A percentile compares a stretch with the other conserved stretches of the same genome.
Evolutionary conservation across 2,797 vertebrate species (phyloP).

Genomic region (Propithecus perrieri): DNA sequence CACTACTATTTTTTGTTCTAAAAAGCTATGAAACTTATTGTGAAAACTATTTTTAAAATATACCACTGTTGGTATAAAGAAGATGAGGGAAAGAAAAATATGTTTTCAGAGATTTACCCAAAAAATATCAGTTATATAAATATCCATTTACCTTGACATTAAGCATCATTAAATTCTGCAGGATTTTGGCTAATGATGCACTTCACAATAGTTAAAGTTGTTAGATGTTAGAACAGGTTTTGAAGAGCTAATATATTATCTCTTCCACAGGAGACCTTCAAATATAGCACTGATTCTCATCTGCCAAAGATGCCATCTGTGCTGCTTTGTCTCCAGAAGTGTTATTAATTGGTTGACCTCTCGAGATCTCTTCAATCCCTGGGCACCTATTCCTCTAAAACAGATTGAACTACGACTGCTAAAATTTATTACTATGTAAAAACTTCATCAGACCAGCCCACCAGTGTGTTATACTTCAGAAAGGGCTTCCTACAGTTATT

Average conservation of each 20-base stretch:
- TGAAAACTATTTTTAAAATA: constrained; percentile 69
- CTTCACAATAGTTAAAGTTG: background rate
- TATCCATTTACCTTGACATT: background rate
- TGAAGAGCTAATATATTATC: background rate
- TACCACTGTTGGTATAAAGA: background rate
- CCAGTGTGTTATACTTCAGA: background rate
- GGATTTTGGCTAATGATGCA: background rate
- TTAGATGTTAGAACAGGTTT: background rate
- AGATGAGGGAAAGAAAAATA: background rate
- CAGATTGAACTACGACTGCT: background rate
- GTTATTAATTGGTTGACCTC: background rate
- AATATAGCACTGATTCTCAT: background rate
- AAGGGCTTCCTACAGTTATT: background rate
- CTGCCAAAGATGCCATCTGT: background rate
- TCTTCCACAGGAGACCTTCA: background rate
- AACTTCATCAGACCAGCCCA: background rate
- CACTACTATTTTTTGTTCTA: constrained; percentile 63
- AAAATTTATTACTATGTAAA: background rate
- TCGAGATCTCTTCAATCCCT: background rate
- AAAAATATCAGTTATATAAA: background rate
- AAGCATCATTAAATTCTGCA: background rate
- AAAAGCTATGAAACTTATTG: constrained; percentile 82
- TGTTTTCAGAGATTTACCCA: background rate
- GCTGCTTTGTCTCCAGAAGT: background rate
- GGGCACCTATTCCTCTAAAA: background rate